These are phyloP conservation scores for Phyto melanocephala DNA, from an alignment of 2,888 invertebrate species.

Conservation along the genomic window DNA sequence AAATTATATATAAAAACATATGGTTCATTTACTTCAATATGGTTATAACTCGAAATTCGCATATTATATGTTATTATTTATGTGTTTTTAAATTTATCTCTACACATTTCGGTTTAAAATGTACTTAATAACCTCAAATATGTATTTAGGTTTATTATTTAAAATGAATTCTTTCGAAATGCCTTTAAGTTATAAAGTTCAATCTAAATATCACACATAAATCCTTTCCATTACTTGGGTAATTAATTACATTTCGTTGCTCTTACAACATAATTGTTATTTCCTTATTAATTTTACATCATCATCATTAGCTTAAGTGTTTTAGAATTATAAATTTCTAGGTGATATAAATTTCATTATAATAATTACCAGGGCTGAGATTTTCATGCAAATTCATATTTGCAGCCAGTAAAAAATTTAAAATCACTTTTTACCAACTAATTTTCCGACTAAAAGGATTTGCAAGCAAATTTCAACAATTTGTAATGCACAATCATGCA, in stretches of 20 bases:
- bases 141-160: no score
- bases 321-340: conserved; percentile 19
- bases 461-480: no score
- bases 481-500: no score
- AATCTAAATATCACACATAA: background rate
- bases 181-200: background rate
- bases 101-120: no score
- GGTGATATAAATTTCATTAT: conserved; percentile 15
- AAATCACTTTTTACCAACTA: no score
- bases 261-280: background rate
- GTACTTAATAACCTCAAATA: no score
- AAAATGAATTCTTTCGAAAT: background rate
- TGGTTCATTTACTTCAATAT: background rate
- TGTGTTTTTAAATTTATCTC: no score
- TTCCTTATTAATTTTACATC: conserved; percentile 6
- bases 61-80: no score
- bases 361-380: background rate
- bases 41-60: no score
- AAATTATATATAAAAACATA: background rate
- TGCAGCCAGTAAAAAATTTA: no score
- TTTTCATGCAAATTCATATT: no score
- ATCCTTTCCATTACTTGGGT: background rate
- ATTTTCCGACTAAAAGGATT: no score
- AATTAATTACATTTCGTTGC: conserved; percentile 23
- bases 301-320: background rate